Base-by-base conservation (phyloP, 2,888 invertebrate genomes). In the Rhorus exstirpatorius region DNA sequence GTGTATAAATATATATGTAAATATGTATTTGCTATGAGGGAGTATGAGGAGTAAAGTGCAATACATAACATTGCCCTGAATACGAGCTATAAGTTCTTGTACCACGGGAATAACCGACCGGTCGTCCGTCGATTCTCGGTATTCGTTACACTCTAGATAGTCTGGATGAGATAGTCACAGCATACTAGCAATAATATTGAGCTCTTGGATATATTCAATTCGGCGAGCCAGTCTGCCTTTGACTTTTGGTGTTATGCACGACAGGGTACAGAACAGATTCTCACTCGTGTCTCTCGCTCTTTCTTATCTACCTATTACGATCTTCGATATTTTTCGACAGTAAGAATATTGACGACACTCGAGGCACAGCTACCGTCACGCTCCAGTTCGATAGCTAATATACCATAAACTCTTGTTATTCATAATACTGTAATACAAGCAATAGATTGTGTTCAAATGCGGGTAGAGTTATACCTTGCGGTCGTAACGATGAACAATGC, bases 141-240 rank as follows among this genome's bases (percentile, higher is more conserved):
- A 81, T 81, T 81, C 81, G 76, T 81, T 81, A 81, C 76, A 81
- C 2, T n/a, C 58, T 41, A 67, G 81, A 81, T 81, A 72, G 49
- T 67, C 71, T 44, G 58, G 21, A 44, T 41, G 65, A 49, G 81
- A 81, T 81, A 81, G 81, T 72, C 38, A 14, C 24, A 71, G 71
- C 44, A 14, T 38, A 67, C 17, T 41, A 60, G 65, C 63, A 65
- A 79, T 44, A 63, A 70, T 49, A 58, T 46, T 44, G 31, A 75
- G 58, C 51, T 63, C 75, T 31, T 51, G 21, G 24, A 24, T 31
- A 12, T 26, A 19, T 55, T 26, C 61, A 44, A 63, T 63, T 44
- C 26, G 12, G 12, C 7, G 35, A 26, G 31, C 46, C 24, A 17
- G 46, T 46, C 26, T 17, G 55, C 46, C 49, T 6, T 26, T 55